Evolutionary conservation across 2,888 invertebrate genomes (phyloP), one percentile per base, ranked within the genome.

Genomic region (Drosophila barbarae): DNA sequence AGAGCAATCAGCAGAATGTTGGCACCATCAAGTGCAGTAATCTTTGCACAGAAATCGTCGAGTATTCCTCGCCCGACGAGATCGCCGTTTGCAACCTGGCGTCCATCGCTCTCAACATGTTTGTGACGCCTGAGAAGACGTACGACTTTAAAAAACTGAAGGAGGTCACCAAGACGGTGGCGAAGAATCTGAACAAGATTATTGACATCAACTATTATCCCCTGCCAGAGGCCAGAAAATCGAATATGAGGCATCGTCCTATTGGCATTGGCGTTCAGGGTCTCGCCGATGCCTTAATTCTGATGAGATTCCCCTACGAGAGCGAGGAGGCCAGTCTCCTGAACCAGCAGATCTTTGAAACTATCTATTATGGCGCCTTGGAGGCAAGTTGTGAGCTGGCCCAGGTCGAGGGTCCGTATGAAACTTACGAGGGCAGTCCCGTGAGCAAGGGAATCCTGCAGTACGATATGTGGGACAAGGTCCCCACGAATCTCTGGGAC

Each of bases 21-120:
- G 99, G 99, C 13, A 99, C 99, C 1, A 99, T 99, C 76, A 98
- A 98, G 90, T 97, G 98, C 89, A 97, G 98, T 82, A 99, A 99
- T 89, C 91, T 99, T 36, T 99, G 99, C 88, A 99, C 99, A 0
- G 99, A 99, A 92, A 96, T 99, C 76, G 93, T 99, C 0, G 96
- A 99, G 88, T 99, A 98, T 89, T 96, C 96, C 3, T 92, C 96
- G 13, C 90, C 93, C 2, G 96, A 98, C 90, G 98, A 99, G 92
- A 93, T 98, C 34, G 99, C 99, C 7, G 99, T 99, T 0, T 99
- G 99, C 89, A 99, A 99, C 90, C 91, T 99, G 86, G 99, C 99
- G 1, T 99, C 99, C 0, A 94, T 99, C 80, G 99, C 99, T 2
- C 91, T 99, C 3, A 98, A 98, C 89, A 96, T 95, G 94, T 99